Conservation (phyloP, 2,888 invertebrate species). For the Cryptus armator region DNA sequence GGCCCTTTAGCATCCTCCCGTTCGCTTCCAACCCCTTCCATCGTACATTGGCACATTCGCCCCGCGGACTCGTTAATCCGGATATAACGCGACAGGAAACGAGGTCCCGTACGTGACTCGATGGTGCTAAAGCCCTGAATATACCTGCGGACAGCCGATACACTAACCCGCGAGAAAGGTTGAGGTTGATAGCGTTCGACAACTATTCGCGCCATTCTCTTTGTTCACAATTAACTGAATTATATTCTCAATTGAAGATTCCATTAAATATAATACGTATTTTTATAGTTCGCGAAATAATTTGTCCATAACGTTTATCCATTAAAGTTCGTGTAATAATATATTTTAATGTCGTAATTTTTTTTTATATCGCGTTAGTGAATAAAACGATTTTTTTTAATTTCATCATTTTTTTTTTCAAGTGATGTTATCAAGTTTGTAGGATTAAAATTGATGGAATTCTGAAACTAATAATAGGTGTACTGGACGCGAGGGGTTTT, state of each 20-base stretch:
- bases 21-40: background rate
- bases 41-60: constrained; percentile 27
- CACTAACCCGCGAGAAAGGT: constrained; percentile 15
- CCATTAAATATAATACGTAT: background rate
- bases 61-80: constrained; percentile 67
- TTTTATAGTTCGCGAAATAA: too few relatives aligned
- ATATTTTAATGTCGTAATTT: too few relatives aligned
- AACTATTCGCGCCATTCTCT: constrained; percentile 68
- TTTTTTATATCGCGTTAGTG: too few relatives aligned
- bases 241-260: constrained; percentile 8
- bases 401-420: too few relatives aligned
- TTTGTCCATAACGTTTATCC: too few relatives aligned
- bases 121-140: constrained; percentile 40
- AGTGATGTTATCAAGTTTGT: too few relatives aligned
- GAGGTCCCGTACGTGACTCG: constrained; percentile 37
- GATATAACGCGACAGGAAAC: constrained; percentile 67
- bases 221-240: constrained; percentile 56
- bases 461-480: too few relatives aligned
- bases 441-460: too few relatives aligned
- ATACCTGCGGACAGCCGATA: constrained; percentile 39
- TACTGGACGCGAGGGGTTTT: too few relatives aligned
- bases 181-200: constrained; percentile 62
- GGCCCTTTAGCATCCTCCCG: constrained; percentile 40
- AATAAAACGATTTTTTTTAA: too few relatives aligned
- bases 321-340: too few relatives aligned